phyloP scores from a whole-genome alignment of 2,888 invertebrate species.

The Molorchus minor region DNA sequence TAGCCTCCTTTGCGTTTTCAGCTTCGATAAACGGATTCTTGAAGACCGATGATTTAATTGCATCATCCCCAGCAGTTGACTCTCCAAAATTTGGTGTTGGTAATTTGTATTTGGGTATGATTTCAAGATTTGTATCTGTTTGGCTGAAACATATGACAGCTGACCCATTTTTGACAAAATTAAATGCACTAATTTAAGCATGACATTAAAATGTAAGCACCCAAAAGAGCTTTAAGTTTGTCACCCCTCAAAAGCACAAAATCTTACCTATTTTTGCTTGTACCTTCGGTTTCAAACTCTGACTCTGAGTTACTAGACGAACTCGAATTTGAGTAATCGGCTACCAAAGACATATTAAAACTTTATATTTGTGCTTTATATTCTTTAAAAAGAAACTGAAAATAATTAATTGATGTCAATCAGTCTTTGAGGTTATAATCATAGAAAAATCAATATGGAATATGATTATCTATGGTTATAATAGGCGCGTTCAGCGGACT shows the following conservation, averaged over 20 bases:
- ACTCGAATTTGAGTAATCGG: slow-evolving; percentile 67
- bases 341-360: slow-evolving; percentile 67
- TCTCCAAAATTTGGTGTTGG: slow-evolving; percentile 71
- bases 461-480: no score
- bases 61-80: slow-evolving; percentile 32
- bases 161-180: slow-evolving; percentile 58
- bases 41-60: slow-evolving; percentile 77
- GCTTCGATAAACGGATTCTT: slow-evolving; percentile 87
- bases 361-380: neutral
- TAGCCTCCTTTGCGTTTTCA: slow-evolving; percentile 85
- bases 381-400: neutral
- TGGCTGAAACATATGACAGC: slow-evolving; percentile 58
- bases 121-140: slow-evolving; percentile 42
- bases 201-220: neutral
- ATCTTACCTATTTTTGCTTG: slow-evolving; percentile 32
- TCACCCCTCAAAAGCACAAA: no score
- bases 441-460: no score
- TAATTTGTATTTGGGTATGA: slow-evolving; percentile 60
- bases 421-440: slow-evolving; percentile 15
- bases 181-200: slow-evolving; percentile 32
- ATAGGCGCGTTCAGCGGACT: no score
- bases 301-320: slow-evolving; percentile 61
- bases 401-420: neutral
- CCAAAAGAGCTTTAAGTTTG: no score
- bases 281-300: slow-evolving; percentile 30